phyloP scores from a whole-genome alignment of 2,888 invertebrate genomes.

The Polyommatus icarus region DNA sequence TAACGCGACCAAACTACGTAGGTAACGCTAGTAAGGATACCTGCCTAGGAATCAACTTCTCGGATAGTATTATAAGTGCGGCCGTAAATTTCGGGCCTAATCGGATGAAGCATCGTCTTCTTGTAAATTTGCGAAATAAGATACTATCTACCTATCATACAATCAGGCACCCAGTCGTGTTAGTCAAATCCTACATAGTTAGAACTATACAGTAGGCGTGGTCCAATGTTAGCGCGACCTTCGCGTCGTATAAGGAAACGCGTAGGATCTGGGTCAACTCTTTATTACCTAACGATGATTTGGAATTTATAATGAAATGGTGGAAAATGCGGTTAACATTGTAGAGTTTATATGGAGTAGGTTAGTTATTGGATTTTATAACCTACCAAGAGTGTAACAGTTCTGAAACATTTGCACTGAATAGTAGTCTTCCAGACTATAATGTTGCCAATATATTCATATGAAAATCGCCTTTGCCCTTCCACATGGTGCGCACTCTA shows the following conservation, averaged over 20 bases:
- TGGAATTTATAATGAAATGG: constrained; percentile 9
- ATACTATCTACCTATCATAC: background rate
- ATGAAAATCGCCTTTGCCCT: too few relatives aligned
- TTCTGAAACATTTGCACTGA: background rate
- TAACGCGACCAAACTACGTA: too few relatives aligned
- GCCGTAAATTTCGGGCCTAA: too few relatives aligned
- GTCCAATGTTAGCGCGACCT: background rate
- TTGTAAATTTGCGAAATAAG: too few relatives aligned
- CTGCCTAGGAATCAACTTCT: too few relatives aligned
- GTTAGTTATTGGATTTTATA: background rate
- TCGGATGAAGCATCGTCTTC: too few relatives aligned
- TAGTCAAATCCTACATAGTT: background rate
- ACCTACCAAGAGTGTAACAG: background rate
- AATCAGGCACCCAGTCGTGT: background rate
- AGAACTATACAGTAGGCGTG: background rate
- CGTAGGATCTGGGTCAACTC: constrained; percentile 15
- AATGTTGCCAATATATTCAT: too few relatives aligned
- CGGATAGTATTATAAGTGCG: too few relatives aligned
- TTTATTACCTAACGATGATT: constrained; percentile 6
- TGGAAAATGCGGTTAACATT: background rate
- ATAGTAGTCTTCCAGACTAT: too few relatives aligned
- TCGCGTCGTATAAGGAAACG: constrained; percentile 16
- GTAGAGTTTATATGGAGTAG: background rate
- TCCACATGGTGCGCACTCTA: too few relatives aligned
- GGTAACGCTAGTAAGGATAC: too few relatives aligned